Conservation (phyloP, 2,888 invertebrate species). For the Ceratothoa steindachneri region DNA sequence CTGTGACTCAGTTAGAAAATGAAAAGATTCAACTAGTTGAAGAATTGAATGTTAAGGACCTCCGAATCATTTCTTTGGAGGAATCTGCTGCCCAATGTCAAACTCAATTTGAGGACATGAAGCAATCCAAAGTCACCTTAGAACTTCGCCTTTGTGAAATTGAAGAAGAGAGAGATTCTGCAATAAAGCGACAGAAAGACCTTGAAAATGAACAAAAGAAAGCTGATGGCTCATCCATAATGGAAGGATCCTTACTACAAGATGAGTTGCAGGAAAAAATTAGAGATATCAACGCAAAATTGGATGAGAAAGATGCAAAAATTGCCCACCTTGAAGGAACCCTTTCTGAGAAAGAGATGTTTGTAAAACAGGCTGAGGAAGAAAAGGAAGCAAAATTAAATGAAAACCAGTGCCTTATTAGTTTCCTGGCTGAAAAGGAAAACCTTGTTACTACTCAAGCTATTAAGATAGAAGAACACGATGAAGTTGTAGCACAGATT, state of each 20-base stretch:
- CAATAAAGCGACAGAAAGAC: constrained; percentile 64
- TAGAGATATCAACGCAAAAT: neutral
- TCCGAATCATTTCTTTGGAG: constrained; percentile 31
- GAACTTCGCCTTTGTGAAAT: constrained; percentile 73
- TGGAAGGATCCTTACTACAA: no score
- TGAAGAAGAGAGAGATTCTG: constrained; percentile 68
- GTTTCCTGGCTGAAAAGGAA: constrained; percentile 44
- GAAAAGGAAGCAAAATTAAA: constrained; percentile 40
- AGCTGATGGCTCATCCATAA: neutral
- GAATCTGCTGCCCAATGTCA: constrained; percentile 5
- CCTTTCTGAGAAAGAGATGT: constrained; percentile 32
- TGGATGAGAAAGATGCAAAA: neutral
- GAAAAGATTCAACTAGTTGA: constrained; percentile 66
- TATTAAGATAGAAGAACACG: constrained; percentile 38
- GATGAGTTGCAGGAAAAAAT: neutral
- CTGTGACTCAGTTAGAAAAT: constrained; percentile 62
- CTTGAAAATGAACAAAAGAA: constrained; percentile 27
- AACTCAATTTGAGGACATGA: constrained; percentile 24
- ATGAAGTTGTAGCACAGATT: constrained; percentile 48
- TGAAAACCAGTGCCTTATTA: constrained; percentile 40
- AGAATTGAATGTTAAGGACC: constrained; percentile 55
- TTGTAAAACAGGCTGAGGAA: constrained; percentile 49
- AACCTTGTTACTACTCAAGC: constrained; percentile 31
- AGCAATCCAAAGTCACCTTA: constrained; percentile 63
- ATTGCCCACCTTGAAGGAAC: neutral